Percentiles rank a stretch among this genome's conserved stretches.
These are phyloP conservation scores for Siniperca scherzeri DNA, from an alignment of 2,797 vertebrate species.

Conservation along the genomic window DNA sequence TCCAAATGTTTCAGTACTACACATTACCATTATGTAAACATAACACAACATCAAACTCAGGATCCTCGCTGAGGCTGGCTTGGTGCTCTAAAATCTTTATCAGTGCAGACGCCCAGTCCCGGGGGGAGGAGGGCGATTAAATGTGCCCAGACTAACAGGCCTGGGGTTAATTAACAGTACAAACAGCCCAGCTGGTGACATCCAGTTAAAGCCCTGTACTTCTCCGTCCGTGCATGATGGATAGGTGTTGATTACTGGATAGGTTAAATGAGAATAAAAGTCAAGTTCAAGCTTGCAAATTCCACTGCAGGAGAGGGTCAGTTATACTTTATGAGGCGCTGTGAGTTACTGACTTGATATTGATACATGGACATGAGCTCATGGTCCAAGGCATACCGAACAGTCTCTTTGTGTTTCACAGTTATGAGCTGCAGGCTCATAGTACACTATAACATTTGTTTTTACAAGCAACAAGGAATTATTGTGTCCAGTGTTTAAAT, in stretches of 20 bases:
- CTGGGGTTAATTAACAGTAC: constrained; percentile 52
- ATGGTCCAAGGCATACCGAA: neutral
- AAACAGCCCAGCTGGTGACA: constrained; percentile 45
- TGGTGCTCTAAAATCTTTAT: constrained; percentile 1
- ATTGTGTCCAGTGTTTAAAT: neutral
- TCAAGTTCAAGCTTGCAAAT: constrained; percentile 43
- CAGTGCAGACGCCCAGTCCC: constrained; percentile 12
- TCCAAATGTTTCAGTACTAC: neutral
- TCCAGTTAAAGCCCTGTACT: constrained; percentile 28
- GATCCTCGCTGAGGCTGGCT: neutral
- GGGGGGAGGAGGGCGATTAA: constrained; percentile 39
- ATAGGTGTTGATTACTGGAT: constrained; percentile 55
- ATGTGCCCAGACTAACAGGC: constrained; percentile 19
- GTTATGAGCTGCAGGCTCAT: neutral
- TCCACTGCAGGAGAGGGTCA: neutral
- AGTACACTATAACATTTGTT: neutral
- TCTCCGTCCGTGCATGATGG: constrained; percentile 20
- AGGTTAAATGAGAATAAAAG: constrained; percentile 25
- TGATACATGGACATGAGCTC: neutral
- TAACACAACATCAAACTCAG: neutral
- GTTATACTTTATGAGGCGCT: neutral
- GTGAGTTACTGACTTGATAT: neutral
- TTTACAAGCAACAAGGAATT: neutral
- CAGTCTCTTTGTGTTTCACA: neutral
- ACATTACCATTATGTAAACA: neutral